These are phyloP conservation scores for Nephila pilipes DNA, from an alignment of 1,140 invertebrate species.

Conservation along the genomic window DNA sequence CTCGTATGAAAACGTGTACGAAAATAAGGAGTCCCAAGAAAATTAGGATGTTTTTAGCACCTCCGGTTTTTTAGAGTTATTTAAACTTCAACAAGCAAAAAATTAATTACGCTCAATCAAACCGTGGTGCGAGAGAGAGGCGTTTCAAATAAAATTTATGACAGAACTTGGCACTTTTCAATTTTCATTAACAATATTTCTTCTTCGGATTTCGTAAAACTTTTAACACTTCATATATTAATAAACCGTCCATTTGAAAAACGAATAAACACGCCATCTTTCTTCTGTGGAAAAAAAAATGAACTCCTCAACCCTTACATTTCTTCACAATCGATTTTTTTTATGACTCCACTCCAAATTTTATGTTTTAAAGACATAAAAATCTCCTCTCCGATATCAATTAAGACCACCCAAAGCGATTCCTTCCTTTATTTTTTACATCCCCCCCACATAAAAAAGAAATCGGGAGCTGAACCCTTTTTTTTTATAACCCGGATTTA, in stretches of 20 bases:
- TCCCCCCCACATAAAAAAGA: slow-evolving; percentile 48
- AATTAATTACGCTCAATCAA: no score
- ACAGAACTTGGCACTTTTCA: background rate
- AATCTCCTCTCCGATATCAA: slow-evolving; percentile 47
- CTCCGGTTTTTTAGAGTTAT: no score
- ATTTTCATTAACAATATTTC: background rate
- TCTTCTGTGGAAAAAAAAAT: background rate
- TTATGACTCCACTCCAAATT: background rate
- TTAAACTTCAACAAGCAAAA: no score
- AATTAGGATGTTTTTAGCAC: no score
- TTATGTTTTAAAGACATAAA: slow-evolving; percentile 48
- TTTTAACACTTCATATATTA: background rate
- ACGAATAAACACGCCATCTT: background rate
- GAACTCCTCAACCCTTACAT: background rate
- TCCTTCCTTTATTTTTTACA: slow-evolving; percentile 35
- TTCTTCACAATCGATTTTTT: no score
- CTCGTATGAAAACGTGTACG: no score
- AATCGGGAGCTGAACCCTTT: slow-evolving; percentile 50
- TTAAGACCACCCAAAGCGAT: slow-evolving; percentile 65
- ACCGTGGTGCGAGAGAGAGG: background rate
- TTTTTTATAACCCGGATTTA: slow-evolving; percentile 52
- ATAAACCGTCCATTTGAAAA: background rate
- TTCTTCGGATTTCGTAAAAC: background rate
- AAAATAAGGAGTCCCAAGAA: no score
- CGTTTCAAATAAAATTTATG: background rate